Percentiles rank a stretch among this genome's conserved stretches.
phyloP scores from a whole-genome alignment of 2,113 vertebrate genomes.

The Cairina moschata region DNA sequence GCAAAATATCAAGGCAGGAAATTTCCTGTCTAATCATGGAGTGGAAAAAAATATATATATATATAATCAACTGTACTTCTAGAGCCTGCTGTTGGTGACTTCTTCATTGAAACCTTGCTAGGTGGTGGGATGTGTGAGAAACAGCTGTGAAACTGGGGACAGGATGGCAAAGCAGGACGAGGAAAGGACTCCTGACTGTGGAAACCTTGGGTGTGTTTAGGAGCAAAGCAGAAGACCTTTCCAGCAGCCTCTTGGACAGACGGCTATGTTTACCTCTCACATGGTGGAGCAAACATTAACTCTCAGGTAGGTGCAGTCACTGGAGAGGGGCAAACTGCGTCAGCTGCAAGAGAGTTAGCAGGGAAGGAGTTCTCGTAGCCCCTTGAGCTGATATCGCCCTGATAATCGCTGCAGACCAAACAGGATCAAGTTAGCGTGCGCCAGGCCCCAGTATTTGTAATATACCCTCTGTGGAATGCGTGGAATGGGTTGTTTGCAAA shows the following conservation, averaged over 20 bases:
- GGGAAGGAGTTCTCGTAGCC: neutral
- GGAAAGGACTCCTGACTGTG: neutral
- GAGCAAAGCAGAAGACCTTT: neutral
- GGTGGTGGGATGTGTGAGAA: neutral
- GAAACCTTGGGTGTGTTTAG: neutral
- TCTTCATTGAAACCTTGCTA: neutral
- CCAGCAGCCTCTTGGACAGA: neutral
- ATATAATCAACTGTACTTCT: neutral
- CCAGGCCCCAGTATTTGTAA: slow-evolving; percentile 11
- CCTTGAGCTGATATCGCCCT: neutral
- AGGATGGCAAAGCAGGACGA: neutral
- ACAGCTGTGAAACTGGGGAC: neutral
- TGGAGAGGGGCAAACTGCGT: neutral
- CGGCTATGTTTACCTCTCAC: slow-evolving; percentile 63
- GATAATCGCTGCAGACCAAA: neutral
- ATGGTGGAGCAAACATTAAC: slow-evolving; percentile 69
- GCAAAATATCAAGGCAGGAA: neutral
- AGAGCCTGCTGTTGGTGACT: neutral
- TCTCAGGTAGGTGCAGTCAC: slow-evolving; percentile 1
- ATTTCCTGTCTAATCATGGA: neutral
- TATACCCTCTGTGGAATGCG: slow-evolving; percentile 33
- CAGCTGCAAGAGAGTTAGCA: neutral
- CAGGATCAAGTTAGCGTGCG: neutral
- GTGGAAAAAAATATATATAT: neutral
- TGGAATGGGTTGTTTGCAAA: slow-evolving; percentile 67